A percentile compares a stretch with the other conserved stretches of the same genome.
Evolutionary conservation across 2,888 invertebrate species (phyloP).

Genomic region (Watsonalla binaria): DNA sequence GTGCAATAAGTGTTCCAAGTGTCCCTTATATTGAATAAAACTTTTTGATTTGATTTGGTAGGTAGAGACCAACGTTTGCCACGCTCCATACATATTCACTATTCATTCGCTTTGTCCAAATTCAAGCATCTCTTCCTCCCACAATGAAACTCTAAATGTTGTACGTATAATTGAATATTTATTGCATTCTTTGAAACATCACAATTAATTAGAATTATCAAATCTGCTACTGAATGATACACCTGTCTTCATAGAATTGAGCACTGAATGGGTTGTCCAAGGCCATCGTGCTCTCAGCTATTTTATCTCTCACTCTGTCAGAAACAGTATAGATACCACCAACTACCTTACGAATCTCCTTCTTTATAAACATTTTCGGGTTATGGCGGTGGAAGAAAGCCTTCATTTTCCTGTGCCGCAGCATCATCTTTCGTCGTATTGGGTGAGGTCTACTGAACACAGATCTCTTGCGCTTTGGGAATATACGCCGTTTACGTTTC

Average conservation of each 20-base stretch:
- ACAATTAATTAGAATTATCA: neutral
- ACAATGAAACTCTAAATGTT: neutral
- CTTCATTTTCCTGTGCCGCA: conserved; percentile 45
- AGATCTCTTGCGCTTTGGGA: conserved; percentile 47
- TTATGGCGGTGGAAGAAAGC: conserved; percentile 52
- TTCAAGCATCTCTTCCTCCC: no score
- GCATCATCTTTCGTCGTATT: conserved; percentile 48
- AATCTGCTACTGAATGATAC: conserved; percentile 38
- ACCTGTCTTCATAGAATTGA: conserved; percentile 59
- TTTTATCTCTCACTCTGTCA: conserved; percentile 52
- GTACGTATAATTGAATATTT: neutral
- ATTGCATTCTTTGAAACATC: neutral
- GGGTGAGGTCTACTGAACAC: conserved; percentile 58
- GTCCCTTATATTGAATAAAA: no score
- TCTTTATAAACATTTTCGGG: conserved; percentile 34
- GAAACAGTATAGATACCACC: conserved; percentile 52
- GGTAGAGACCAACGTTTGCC: no score
- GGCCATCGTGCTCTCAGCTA: conserved; percentile 51
- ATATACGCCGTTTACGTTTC: conserved; percentile 41
- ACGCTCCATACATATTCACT: no score
- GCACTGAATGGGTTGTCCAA: conserved; percentile 53
- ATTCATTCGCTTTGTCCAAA: no score
- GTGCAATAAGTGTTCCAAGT: no score
- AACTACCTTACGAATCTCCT: conserved; percentile 43
- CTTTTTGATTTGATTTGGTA: no score